Conservation (phyloP, 2,113 vertebrate genomes). For the Oplegnathus fasciatus region DNA sequence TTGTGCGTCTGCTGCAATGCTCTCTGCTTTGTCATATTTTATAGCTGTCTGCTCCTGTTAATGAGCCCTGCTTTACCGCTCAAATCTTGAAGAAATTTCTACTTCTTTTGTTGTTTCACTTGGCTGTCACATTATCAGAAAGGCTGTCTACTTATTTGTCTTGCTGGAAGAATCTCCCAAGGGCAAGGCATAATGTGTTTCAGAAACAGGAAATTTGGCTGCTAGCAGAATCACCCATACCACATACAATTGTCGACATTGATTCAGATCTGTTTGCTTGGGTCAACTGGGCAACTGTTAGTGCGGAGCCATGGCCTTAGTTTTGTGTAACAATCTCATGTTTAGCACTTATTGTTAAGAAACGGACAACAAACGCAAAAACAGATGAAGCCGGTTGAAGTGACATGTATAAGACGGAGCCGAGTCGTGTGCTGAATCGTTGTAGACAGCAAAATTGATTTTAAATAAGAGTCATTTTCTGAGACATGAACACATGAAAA, state of each 20-base stretch:
- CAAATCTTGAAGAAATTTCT: background rate
- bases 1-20: constrained; percentile 2
- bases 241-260: background rate
- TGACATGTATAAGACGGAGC: background rate
- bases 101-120: constrained; percentile 1
- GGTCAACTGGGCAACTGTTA: background rate
- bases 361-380: background rate
- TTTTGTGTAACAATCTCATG: background rate
- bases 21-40: constrained; percentile 5
- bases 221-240: background rate
- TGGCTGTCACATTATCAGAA: constrained; percentile 22
- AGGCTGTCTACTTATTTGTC: background rate
- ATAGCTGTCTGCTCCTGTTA: constrained; percentile 3
- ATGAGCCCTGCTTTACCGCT: background rate
- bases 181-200: constrained; percentile 4
- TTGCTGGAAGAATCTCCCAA: background rate
- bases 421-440: background rate
- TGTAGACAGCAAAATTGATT: background rate
- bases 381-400: background rate
- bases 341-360: background rate
- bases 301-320: background rate
- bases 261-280: background rate
- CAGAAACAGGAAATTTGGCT: background rate
- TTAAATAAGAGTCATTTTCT: background rate
- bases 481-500: background rate